Percentiles rank a stretch among this genome's conserved stretches.
Evolutionary conservation across 1,140 invertebrate genomes (phyloP).

Genomic region (Nasonia vitripennis): DNA sequence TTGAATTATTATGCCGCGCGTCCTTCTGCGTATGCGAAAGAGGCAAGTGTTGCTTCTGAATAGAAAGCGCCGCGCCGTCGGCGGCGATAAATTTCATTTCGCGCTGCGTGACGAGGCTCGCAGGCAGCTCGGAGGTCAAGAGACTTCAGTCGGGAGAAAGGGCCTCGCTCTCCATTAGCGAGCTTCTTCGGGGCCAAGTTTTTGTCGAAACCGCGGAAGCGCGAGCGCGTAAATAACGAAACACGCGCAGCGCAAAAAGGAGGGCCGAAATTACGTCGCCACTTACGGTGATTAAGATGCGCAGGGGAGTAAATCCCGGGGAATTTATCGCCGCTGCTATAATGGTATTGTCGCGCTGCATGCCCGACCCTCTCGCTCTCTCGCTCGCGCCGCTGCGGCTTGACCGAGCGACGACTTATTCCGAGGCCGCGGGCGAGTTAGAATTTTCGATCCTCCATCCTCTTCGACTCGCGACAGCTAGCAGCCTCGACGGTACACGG

Average conservation of each 20-base stretch:
- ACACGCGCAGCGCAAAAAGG: conserved; percentile 1
- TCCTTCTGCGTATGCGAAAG: conserved; percentile 11
- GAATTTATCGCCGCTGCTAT: conserved; percentile 16
- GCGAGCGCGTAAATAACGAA: conserved; percentile 40
- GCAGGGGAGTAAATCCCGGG: conserved; percentile 3
- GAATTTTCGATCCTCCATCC: neutral
- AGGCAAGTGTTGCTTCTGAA: neutral
- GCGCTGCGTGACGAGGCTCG: no score
- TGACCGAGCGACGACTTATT: neutral
- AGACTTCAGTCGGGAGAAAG: neutral
- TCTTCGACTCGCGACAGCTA: no score
- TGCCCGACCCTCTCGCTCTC: no score
- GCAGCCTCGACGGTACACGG: no score
- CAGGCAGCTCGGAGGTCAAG: neutral
- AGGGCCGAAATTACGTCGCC: conserved; percentile 4
- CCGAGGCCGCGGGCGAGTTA: neutral
- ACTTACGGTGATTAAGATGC: conserved; percentile 44
- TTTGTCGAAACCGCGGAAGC: conserved; percentile 2
- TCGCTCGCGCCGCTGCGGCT: neutral
- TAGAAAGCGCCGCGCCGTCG: neutral
- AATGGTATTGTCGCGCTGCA: neutral
- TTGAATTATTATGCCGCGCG: conserved; percentile 45
- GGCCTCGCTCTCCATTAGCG: conserved; percentile 23
- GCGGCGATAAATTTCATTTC: conserved; percentile 44
- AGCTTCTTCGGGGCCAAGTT: conserved; percentile 6